Base-by-base conservation (phyloP, 2,888 invertebrate genomes). In the Noctua janthina region DNA sequence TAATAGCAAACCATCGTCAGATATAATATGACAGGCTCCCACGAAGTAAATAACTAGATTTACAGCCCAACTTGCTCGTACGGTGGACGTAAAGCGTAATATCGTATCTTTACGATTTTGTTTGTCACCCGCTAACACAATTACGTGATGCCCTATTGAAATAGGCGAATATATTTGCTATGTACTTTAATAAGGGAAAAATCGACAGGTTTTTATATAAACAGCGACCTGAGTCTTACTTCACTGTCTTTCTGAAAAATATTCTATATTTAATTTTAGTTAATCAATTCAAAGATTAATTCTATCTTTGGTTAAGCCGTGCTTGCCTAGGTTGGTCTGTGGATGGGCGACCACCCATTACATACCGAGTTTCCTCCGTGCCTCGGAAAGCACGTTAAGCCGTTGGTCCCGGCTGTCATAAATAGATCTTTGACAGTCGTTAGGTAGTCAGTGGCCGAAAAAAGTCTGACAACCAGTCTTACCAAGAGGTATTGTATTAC, bases 71-170 rank as follows among this genome's bases (percentile, higher is more conserved):
- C 64, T 75, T 71, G 59, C 66, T 83, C 43, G 67, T 59, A 75
- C 59, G 43, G 43, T 29, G 49, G 46, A 71, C 72, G 68, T 69
- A 76, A 74, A 78, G 46, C 54, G 17, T 76, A 39, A 85, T 85
- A 76, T 70, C 35, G 67, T 23, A 74, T 81, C 49, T 86, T 86
- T 86, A 86, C 79, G 81, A 81, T 79, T 79, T 86, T 86, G 86
- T 86, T 86, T 86, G 81, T 78, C 81, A 62, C 74, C 56, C 67
- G 68, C 66, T 76, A 72, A 81, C 83, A 20, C 15, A 72, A 67
- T 80, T 76, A 79, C 71, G 54, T 74, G 67, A 0, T 29, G 49
- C 51, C 29, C 17, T n/a, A 43, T 5, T 39, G 20, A 56, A 76
- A 43, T 67, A 59, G 67, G 62, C 39, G 29, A 74, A 79, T 74